Conservation (phyloP, 2,113 vertebrate genomes). For the Oncorhynchus masou region DNA sequence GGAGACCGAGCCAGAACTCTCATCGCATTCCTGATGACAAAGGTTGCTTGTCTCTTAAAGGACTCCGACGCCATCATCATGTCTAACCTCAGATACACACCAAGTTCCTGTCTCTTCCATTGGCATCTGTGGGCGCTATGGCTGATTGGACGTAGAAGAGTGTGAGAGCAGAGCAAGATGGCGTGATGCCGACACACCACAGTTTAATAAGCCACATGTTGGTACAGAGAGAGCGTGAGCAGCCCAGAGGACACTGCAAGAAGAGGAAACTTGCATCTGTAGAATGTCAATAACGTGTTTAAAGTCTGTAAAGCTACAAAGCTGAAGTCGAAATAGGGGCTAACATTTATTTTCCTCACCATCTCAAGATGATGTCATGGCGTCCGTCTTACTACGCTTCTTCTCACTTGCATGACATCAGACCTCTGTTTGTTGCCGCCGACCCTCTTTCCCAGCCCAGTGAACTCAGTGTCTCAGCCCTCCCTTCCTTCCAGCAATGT, state of each 20-base stretch:
- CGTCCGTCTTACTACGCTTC: slow-evolving; percentile 11
- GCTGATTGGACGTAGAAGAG: neutral
- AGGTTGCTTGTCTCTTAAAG: neutral
- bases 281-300: no score
- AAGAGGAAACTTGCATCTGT: no score
- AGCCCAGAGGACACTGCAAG: slow-evolving; percentile 4
- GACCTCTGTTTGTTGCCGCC: slow-evolving; percentile 20
- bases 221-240: neutral
- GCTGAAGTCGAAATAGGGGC: no score
- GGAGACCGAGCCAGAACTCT: neutral
- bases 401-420: slow-evolving; percentile 38
- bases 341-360: neutral
- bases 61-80: neutral
- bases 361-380: slow-evolving; percentile 50
- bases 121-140: neutral
- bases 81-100: neutral
- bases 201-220: neutral
- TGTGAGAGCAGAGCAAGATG: neutral
- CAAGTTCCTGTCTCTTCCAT: neutral
- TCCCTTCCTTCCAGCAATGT: slow-evolving; percentile 40
- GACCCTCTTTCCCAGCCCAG: slow-evolving; percentile 37
- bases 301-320: no score
- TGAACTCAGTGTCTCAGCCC: slow-evolving; percentile 24
- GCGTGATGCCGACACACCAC: neutral
- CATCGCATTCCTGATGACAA: neutral